A percentile compares a stretch with the other conserved stretches of the same genome.
Evolutionary conservation across 2,888 invertebrate genomes (phyloP).

Genomic region (Pinctada fucata): DNA sequence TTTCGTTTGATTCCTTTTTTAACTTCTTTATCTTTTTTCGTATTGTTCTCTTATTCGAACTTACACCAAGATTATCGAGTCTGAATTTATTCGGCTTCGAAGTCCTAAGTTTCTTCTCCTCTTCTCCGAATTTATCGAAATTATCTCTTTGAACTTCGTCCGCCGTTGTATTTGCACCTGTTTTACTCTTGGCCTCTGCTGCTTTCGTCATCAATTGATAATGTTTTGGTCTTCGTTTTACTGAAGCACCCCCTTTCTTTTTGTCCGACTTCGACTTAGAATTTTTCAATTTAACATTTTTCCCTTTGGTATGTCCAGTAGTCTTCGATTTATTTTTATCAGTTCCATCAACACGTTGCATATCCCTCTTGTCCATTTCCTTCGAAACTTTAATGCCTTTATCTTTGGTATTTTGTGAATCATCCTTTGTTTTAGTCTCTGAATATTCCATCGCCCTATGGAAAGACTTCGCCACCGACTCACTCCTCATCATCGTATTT

Average conservation of each 20-base stretch:
- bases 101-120: constrained; percentile 7
- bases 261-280: not conserved
- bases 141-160: not conserved
- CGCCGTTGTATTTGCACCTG: not conserved
- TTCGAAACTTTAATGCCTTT: not conserved
- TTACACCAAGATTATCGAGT: not conserved
- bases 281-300: not conserved
- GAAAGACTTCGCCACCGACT: not conserved
- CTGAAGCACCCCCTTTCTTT: not conserved
- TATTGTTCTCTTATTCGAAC: not conserved
- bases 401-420: too few relatives aligned
- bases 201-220: not conserved
- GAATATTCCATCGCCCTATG: not conserved
- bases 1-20: not conserved
- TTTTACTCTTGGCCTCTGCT: not conserved
- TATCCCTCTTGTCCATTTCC: not conserved
- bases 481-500: not conserved
- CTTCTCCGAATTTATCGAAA: constrained; percentile 22
- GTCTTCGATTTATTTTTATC: not conserved
- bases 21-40: not conserved
- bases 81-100: constrained; percentile 20
- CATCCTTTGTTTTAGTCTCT: not conserved
- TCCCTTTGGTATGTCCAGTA: not conserved
- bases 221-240: constrained; percentile 3
- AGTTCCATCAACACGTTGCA: not conserved